Conservation (phyloP, 2,888 invertebrate genomes). For the Automeris io region DNA sequence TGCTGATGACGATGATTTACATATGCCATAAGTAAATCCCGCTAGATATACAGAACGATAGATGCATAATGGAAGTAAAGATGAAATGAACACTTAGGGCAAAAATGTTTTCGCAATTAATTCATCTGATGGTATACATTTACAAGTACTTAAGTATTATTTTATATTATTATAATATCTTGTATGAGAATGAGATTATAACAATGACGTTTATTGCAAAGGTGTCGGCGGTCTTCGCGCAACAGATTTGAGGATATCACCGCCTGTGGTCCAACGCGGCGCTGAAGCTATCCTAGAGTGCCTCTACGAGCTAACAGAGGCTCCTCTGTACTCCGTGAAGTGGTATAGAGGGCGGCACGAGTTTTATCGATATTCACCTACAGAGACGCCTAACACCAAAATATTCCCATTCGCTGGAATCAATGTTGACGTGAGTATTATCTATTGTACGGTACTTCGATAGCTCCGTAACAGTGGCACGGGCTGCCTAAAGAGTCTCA, state of each 20-base stretch:
- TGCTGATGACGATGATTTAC: no score
- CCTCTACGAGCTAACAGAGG: constrained; percentile 80
- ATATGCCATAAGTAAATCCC: no score
- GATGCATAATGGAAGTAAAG: no score
- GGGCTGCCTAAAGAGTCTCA: no score
- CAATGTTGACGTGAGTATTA: constrained; percentile 79
- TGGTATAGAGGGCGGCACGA: constrained; percentile 83
- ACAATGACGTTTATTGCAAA: constrained; percentile 18
- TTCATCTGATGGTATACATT: not conserved
- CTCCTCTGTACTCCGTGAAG: constrained; percentile 81
- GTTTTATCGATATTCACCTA: constrained; percentile 81
- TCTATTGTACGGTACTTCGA: no score
- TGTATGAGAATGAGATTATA: not conserved
- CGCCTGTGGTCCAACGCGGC: constrained; percentile 78
- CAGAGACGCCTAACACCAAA: constrained; percentile 79
- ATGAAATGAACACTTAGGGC: no score
- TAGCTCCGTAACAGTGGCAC: no score
- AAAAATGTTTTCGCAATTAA: not conserved
- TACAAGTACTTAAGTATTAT: not conserved
- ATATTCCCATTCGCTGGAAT: constrained; percentile 81
- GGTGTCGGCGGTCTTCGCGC: constrained; percentile 71
- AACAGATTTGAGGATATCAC: constrained; percentile 76
- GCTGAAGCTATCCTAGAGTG: constrained; percentile 78
- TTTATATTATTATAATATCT: not conserved
- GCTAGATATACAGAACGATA: no score